Evolutionary conservation across 2,113 vertebrate species (phyloP), one percentile per base, ranked within the genome.

Genomic region (Oryzias curvinotus): DNA sequence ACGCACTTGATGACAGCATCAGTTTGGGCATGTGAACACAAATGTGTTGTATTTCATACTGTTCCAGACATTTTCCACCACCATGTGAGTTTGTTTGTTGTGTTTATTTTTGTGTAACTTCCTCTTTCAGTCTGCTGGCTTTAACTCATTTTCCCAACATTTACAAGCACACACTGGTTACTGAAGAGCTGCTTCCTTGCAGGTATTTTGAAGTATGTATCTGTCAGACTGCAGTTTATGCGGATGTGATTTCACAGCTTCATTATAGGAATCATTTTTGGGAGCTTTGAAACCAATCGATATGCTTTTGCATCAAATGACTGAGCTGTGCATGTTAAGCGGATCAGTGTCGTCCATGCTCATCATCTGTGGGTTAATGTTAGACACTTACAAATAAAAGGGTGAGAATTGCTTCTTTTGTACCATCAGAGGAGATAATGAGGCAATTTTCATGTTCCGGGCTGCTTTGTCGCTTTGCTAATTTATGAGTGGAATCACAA

Each of bases 391-490:
- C 3, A 28, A 48, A 52, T 51, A 45, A 42, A 16, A 44, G 16
- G 6, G 50, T 26, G 1, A 19, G 49, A 49, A 64, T 41, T 1
- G 28, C 56, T 52, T 7, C 36, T 59, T 62, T 49, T 72, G 49
- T 62, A 62, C 10, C 71, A 52, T 67, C 54, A n/a, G 41, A 52
- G 21, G 41, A 67, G 59, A 51, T 17, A 19, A 54, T 5, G 21
- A 53, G 47, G 47, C 23, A 45, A 23, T 41, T 66, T 60, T 68
- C 18, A 46, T 21, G 44, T 57, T 48, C 46, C 46, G 52, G 10
- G 14, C 55, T 57, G 53, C 47, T 68, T 42, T 14, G 26, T 16
- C 42, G 53, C 61, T 69, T 83, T 52, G 66, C 44, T 69, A 67
- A 55, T 71, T 68, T 19, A 62, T 46, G 44, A 65, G 44, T 14